Evolutionary conservation across 2,797 vertebrate genomes (phyloP).

Genomic region (Eulemur mongoz): DNA sequence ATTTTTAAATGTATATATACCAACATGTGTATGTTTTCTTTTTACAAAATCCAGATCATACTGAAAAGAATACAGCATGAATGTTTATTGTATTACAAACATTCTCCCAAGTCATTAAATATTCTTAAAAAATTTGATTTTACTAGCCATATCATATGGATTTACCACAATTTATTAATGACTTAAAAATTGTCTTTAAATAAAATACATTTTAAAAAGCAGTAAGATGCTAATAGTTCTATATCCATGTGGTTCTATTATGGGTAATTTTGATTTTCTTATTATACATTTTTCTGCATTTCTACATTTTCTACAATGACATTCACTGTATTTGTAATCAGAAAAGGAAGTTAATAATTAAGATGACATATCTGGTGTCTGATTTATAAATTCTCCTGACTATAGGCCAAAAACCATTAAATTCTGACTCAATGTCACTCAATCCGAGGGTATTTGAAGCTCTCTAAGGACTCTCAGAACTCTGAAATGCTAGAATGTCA

Average conservation of each 20-base stretch:
- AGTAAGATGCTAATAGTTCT: not conserved
- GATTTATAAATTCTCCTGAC: not conserved
- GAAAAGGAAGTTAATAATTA: not conserved
- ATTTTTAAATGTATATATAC: not conserved
- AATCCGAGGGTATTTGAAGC: not conserved
- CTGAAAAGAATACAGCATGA: not conserved
- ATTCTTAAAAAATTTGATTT: constrained; percentile 8
- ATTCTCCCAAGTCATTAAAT: not conserved
- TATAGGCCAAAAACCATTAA: not conserved
- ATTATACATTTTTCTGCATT: not conserved
- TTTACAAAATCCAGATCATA: not conserved
- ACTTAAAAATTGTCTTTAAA: not conserved
- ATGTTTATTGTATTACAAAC: not conserved
- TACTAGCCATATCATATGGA: not conserved
- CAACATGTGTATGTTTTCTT: not conserved
- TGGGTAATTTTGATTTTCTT: not conserved
- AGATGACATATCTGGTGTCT: not conserved
- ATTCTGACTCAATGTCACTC: not conserved
- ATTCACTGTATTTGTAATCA: not conserved
- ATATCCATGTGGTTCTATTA: not conserved
- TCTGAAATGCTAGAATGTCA: not conserved
- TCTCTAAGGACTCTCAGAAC: not conserved
- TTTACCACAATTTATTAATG: not conserved
- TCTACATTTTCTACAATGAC: constrained; percentile 14
- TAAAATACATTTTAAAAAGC: not conserved